Evolutionary conservation across 2,797 vertebrate species (phyloP), one percentile per base, ranked within the genome.

Genomic region (Peromyscus aztecus): DNA sequence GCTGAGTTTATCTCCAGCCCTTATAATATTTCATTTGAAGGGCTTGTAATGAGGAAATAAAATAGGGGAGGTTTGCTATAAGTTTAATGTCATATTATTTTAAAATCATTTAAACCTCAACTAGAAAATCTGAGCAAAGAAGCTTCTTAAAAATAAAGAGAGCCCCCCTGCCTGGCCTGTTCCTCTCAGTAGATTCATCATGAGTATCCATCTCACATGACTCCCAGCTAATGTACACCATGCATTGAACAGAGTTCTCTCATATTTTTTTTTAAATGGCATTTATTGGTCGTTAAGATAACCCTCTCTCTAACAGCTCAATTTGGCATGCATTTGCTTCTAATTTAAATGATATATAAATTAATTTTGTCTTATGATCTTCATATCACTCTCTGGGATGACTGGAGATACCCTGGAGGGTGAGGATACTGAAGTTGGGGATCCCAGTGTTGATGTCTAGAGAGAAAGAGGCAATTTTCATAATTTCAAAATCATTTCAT

Each of bases 401-500:
- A 81, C 31, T 89, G 57, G 52, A 73, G 80, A 31, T 77, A 82
- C 90, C 43, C 96, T 86, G 77, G 89, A 96, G 94, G 55, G 75
- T 76, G 86, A 96, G 73, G 65, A 97, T 94, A 85, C 81, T 43
- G 34, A 88, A 92, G 10, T 14, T 96, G 78, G 82, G 90, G 96
- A 89, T 95, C 86, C 43, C 46, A 94, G 91, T 89, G 78, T 95
- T 96, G 96, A 91, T 98, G 98, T 98, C 98, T 94, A 97, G 97
- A 98, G 97, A 97, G 94, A 97, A 97, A 96, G 89, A 86, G 95
- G 94, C 89, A 98, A 98, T 98, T 98, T 98, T 97, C 94, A 88
- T 94, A 97, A 97, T 97, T 97, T 94, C 95, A 96, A 98, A 97
- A 98, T 98, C 69, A 78, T 97, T 98, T 98, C 97, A 96, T 98